Conservation (phyloP, 2,113 vertebrate species). For the Corythornis vintsioides region DNA sequence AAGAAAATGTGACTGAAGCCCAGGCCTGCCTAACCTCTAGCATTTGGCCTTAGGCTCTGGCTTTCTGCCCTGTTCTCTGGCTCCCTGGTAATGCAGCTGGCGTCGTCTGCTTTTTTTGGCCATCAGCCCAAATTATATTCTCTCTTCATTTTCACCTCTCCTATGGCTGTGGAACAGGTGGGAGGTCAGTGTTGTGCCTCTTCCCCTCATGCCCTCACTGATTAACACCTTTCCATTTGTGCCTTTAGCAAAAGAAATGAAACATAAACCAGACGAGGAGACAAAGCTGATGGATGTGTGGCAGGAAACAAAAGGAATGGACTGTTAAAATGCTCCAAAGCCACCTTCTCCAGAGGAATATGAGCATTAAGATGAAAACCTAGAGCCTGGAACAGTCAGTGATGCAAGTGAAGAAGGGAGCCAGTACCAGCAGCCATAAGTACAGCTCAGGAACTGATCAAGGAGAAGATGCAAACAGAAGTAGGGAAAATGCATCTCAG, state of each 20-base stretch:
- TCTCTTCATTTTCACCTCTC: constrained; percentile 17
- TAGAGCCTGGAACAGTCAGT: neutral
- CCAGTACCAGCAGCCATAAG: neutral
- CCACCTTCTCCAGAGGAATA: neutral
- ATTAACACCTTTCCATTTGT: neutral
- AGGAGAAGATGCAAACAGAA: neutral
- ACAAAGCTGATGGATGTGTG: neutral
- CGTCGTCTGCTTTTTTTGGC: neutral
- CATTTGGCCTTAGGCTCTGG: neutral
- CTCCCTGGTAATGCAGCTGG: neutral
- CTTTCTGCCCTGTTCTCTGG: neutral
- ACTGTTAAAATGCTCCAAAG: neutral
- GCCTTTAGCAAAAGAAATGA: neutral
- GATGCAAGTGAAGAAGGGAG: neutral
- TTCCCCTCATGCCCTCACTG: neutral
- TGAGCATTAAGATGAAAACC: neutral
- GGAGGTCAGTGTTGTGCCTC: neutral
- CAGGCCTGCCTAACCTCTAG: neutral
- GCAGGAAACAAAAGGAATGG: neutral
- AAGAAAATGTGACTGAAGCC: neutral
- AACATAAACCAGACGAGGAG: neutral
- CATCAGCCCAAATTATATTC: neutral
- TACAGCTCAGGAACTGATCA: neutral
- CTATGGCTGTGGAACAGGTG: neutral
- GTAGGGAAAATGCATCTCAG: neutral